Base-by-base conservation (phyloP, 2,888 invertebrate species). In the Lasioglossum villosulum region DNA sequence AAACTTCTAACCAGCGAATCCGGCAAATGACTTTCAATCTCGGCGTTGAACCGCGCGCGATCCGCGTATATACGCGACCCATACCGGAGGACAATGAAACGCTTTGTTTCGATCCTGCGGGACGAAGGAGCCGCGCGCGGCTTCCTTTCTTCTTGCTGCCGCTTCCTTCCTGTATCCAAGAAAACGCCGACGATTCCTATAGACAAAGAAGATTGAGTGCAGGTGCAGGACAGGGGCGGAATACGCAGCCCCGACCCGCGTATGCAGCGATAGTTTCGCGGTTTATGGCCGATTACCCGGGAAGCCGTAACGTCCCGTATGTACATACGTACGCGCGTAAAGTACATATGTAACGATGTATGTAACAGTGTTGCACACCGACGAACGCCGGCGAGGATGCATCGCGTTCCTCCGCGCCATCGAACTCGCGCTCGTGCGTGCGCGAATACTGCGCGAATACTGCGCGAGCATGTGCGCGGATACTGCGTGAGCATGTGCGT, bases 141-240 rank as follows among this genome's bases (percentile, higher is more conserved):
- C 70, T 68, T 77, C 52, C 63, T 80, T 74, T 80, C 75, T 78
- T 59, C 45, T 45, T 70, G 80, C 71, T 80, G 72, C 75, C 80
- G 56, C 59, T 83, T 84, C 34, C 80, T 73, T 39, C 27, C 66
- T 39, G 78, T 83, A 86, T 84, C 82, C 84, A 19, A 84, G 84
- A 68, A 72, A 83, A 80, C 39, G 39, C 83, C 89, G 86, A 91
- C 92, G 89, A 91, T 91, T 89, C 90, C 39, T 94, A 4, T 34
- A 93, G 93, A 94, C 93, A 93, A 93, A 94, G 93, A 93, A 94
- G 93, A 93, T 94, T 91, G 93, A 93, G 90, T 90, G 93, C 94
- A 94, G 93, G 92, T 94, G 94, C 91, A 87, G 89, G 80, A 90
- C 76, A 66, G 52, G 78, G 76, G 76, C 56, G 86, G 81, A 70